Evolutionary conservation across 2,113 vertebrate genomes (phyloP), one percentile per base, ranked within the genome.

Genomic region (Coptodon bakossiorum): DNA sequence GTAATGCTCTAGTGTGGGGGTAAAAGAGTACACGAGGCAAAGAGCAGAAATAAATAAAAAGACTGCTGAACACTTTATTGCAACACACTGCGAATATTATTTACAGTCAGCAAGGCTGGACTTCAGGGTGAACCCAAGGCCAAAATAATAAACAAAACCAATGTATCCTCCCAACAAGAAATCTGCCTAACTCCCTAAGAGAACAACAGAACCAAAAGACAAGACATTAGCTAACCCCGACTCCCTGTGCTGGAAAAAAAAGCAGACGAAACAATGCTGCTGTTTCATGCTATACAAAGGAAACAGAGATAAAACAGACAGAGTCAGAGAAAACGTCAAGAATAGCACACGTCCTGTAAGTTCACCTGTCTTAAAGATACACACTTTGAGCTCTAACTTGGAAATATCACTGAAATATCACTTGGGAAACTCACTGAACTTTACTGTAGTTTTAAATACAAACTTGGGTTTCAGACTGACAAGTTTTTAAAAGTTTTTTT

Each of bases 381-480:
- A 68, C 7, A 43, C 12, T 71, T 71, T 22, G 7, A 43, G 19
- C 59, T 71, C n/a, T 40, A 73, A 3, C 13, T 4, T 40, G 22
- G 13, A 27, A 73, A 0, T 17, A 43, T 73, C 22, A 22, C 22
- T 22, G 22, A 22, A 22, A 22, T 22, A 22, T 22, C 22, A 22
- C 22, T 22, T 22, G 22, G 0, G 38, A 73, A 45, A 45, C 0
- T 73, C n/a, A 31, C 0, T 61, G 29, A 68, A 36, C 19, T 22
- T 40, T 40, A 22, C 36, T 13, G 0, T 40, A 22, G 34, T 68
- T 68, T 68, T n/a, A 22, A 68, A 68, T 40, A 24, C 6, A 68
- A 68, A 40, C 63, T 40, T 7, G 1, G 12, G 7, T 22, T 71
- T 71, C 66, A 14, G 3, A 43, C 36, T 71, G 34, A 19, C 3